A percentile compares a stretch with the other conserved stretches of the same genome.
These are phyloP conservation scores for Paragorgia papillata DNA, from an alignment of 92 coral and sea anemone species.

Conservation along the genomic window DNA sequence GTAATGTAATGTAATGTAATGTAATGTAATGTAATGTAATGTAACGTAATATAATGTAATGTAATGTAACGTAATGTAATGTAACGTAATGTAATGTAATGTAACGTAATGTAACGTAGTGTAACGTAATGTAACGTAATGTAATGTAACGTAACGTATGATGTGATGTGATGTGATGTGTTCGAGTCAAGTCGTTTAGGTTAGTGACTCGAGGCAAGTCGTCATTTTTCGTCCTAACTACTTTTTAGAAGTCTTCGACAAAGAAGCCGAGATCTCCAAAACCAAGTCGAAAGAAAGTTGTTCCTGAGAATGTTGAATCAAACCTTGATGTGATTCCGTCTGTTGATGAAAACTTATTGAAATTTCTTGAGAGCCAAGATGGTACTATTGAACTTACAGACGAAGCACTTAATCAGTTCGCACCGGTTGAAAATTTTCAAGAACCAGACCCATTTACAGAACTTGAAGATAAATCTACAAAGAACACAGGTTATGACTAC, in stretches of 20 bases:
- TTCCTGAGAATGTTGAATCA: neutral
- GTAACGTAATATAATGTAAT: too few species aligned
- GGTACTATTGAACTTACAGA: constrained; percentile 13
- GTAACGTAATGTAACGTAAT: too few species aligned
- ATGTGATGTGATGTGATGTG: too few species aligned
- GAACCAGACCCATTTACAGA: constrained; percentile 1
- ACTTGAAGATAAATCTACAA: neutral
- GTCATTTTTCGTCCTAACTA: too few species aligned
- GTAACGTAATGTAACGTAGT: too few species aligned
- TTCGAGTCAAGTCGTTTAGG: too few species aligned
- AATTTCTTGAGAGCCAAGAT: constrained; percentile 23
- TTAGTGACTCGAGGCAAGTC: too few species aligned
- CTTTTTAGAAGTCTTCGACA: neutral
- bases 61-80: too few species aligned
- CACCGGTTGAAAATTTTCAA: constrained; percentile 14
- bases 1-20: too few species aligned
- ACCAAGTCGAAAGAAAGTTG: neutral
- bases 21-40: too few species aligned
- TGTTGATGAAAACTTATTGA: constrained; percentile 21
- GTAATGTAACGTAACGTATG: too few species aligned
- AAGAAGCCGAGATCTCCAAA: constrained; percentile 23
- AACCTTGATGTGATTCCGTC: constrained; percentile 22
- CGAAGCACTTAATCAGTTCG: constrained; percentile 27
- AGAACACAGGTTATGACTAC: neutral
- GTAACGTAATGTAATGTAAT: too few species aligned